Evolutionary conservation across 2,888 invertebrate species (phyloP).

Genomic region (Hyles lineata): DNA sequence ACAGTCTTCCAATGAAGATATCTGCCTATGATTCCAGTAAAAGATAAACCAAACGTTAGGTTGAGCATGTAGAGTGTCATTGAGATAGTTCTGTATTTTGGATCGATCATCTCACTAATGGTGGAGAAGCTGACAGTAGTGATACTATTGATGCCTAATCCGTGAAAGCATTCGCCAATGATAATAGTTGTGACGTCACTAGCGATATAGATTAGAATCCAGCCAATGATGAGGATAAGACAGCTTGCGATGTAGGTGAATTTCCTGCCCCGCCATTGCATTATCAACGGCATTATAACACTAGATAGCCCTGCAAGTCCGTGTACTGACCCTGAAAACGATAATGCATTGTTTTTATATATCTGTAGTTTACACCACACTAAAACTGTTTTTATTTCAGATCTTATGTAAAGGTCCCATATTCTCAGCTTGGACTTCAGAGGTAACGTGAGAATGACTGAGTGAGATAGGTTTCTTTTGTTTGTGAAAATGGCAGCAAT

Average conservation of each 20-base stretch:
- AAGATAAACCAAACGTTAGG: not conserved
- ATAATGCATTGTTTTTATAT: not conserved
- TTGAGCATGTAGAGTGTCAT: not conserved
- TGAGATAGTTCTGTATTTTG: slow-evolving; percentile 2
- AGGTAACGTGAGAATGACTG: too few relatives aligned
- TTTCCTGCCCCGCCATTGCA: slow-evolving; percentile 47
- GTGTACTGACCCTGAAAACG: slow-evolving; percentile 43
- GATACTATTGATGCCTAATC: not conserved
- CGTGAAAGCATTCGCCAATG: slow-evolving; percentile 9
- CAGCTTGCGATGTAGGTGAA: slow-evolving; percentile 41
- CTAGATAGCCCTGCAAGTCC: slow-evolving; percentile 47
- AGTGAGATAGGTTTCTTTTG: too few relatives aligned
- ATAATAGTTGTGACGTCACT: not conserved
- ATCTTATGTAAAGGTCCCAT: too few relatives aligned
- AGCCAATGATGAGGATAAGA: slow-evolving; percentile 7
- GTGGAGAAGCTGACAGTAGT: not conserved
- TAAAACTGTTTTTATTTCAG: too few relatives aligned
- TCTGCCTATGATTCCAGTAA: not conserved
- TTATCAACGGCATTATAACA: slow-evolving; percentile 42
- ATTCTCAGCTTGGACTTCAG: too few relatives aligned
- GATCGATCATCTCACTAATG: slow-evolving; percentile 7
- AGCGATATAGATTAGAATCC: not conserved
- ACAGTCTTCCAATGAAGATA: slow-evolving; percentile 4
- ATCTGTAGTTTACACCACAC: too few relatives aligned
- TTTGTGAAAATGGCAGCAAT: too few relatives aligned